Evolutionary conservation across 2,888 invertebrate species (phyloP), one percentile per base, ranked within the genome.

Genomic region (Sminthurides aquaticus): DNA sequence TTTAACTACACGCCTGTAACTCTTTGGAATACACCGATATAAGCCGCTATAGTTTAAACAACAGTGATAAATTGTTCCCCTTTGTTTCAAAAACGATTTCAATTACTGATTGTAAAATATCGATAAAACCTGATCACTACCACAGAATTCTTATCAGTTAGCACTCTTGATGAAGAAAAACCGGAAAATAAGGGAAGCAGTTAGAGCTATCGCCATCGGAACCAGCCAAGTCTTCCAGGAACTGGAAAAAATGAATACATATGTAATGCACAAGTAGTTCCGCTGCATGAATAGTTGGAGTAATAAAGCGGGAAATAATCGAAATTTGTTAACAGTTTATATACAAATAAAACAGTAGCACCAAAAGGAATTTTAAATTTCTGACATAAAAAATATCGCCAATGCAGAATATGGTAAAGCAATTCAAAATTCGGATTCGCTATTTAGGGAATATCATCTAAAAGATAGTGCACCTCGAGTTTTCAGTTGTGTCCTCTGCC

Each of bases 181-280:
- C 63, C 77, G 76, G 72, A 77, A 78, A 61, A 77, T 69, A 65
- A 78, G 62, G 26, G 78, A 77, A 52, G 76, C 77, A 18, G 76
- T 68, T 8, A 77, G 68, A 26, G 78, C 78, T 59, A 78, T 67
- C 48, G 74, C 75, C 68, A 78, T 75, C 49, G 78, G 78, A 68
- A 78, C 69, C 59, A 77, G 60, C 78, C 78, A 78, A 26, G 75
- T 75, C 65, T 73, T 75, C 77, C 77, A 78, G 1, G 76, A 75
- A 64, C 77, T 77, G 67, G 22, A 70, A 73, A 62, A 57, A 11
- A 60, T 34, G 57, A 43, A 49, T 58, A 56, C 58, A 52, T 34
- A n/a, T n/a, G n/a, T n/a, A n/a, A n/a, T n/a, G n/a, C n/a, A n/a
- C n/a, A n/a, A n/a, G n/a, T n/a, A n/a, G n/a, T n/a, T n/a, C n/a